Percentiles rank a stretch among this genome's conserved stretches.
These are phyloP conservation scores for Drosophila seclusa DNA, from an alignment of 2,888 invertebrate genomes.

Conservation along the genomic window DNA sequence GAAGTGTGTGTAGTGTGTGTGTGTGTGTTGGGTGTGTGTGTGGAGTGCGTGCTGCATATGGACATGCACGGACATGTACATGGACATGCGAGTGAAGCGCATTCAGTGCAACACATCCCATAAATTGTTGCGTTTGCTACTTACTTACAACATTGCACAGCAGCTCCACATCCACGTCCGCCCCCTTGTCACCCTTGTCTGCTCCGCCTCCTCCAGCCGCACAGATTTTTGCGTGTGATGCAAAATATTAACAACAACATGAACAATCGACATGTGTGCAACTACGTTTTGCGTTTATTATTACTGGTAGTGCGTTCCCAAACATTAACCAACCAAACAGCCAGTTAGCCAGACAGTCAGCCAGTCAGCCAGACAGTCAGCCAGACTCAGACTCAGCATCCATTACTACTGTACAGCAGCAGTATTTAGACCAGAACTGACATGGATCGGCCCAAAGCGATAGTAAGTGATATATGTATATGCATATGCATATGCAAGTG, in stretches of 20 bases:
- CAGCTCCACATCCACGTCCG: slow-evolving; percentile 13
- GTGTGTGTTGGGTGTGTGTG: slow-evolving; percentile 24
- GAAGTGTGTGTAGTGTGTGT: slow-evolving; percentile 19
- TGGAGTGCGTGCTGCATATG: slow-evolving; percentile 68
- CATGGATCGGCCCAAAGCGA: slow-evolving; percentile 19
- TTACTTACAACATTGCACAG: slow-evolving; percentile 40
- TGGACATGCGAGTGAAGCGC: slow-evolving; percentile 70
- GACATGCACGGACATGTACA: slow-evolving; percentile 54
- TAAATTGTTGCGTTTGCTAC: slow-evolving; percentile 70
- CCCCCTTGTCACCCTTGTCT: background rate
- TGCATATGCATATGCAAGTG: no score
- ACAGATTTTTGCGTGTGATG: slow-evolving; percentile 73
- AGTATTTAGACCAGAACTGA: slow-evolving; percentile 37
- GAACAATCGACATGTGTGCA: slow-evolving; percentile 75
- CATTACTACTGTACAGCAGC: slow-evolving; percentile 19
- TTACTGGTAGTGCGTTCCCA: slow-evolving; percentile 32
- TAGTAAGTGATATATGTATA: slow-evolving; percentile 22
- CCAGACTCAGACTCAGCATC: slow-evolving; percentile 17
- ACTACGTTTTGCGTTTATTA: slow-evolving; percentile 60
- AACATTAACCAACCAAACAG: slow-evolving; percentile 2
- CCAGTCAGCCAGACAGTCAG: rapidly evolving
- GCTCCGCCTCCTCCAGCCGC: slow-evolving; percentile 7
- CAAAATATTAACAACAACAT: slow-evolving; percentile 79
- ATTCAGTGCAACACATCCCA: slow-evolving; percentile 68
- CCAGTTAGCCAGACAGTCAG: background rate